Percentiles rank a stretch among this genome's conserved stretches.
Evolutionary conservation across 2,113 vertebrate genomes (phyloP).

Genomic region (Xerus inauris): DNA sequence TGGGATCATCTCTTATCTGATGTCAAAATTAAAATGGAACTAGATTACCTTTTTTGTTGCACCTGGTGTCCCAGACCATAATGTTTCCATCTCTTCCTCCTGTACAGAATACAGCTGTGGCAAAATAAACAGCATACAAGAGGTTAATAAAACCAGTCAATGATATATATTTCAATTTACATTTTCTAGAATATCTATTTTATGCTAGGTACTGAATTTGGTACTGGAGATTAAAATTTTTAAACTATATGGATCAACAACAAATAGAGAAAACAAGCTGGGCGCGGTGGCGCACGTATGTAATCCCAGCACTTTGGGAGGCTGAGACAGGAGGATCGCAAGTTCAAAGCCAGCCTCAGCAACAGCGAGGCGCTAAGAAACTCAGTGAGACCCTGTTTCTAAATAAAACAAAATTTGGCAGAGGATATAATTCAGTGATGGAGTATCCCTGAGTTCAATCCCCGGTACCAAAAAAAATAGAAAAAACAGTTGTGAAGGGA

Average conservation of each 20-base stretch:
- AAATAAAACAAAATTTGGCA: too few relatives aligned
- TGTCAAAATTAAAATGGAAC: constrained; percentile 10
- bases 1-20: background rate
- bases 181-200: background rate
- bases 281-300: too few relatives aligned
- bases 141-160: constrained; percentile 47
- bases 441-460: too few relatives aligned
- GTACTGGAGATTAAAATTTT: background rate
- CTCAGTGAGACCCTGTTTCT: too few relatives aligned
- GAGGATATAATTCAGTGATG: too few relatives aligned
- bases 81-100: constrained; percentile 98
- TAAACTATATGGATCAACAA: background rate
- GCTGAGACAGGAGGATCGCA: too few relatives aligned
- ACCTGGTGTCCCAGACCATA: constrained; percentile 98
- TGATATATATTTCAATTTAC: background rate
- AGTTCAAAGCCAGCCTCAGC: too few relatives aligned
- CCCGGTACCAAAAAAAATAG: too few relatives aligned
- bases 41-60: constrained; percentile 95
- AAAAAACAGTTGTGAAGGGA: background rate
- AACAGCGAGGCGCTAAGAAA: too few relatives aligned
- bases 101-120: constrained; percentile 95
- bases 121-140: constrained; percentile 21
- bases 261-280: constrained; percentile 40
- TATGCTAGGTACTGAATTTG: background rate
- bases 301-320: too few relatives aligned